Evolutionary conservation across 2,113 vertebrate genomes (phyloP).

Genomic region (Microcebus griseorufus): DNA sequence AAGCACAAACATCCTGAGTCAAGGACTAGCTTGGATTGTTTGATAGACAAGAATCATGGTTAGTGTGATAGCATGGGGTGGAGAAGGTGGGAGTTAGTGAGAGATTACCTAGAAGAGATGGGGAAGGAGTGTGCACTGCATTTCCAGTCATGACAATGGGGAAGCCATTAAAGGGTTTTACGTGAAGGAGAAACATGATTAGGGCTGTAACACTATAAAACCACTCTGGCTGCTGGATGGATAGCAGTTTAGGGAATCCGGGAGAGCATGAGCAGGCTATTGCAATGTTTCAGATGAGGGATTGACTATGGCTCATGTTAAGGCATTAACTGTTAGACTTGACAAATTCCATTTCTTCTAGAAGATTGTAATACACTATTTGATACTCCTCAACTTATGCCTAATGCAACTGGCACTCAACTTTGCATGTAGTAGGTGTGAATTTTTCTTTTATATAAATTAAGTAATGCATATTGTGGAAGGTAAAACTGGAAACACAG

Average conservation of each 20-base stretch:
- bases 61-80: too few species aligned
- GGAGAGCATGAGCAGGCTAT: rapidly evolving
- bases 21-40: neutral
- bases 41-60: neutral
- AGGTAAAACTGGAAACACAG: conserved; percentile 29
- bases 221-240: neutral
- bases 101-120: neutral
- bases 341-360: neutral
- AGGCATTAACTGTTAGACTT: neutral
- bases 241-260: neutral
- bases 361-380: neutral
- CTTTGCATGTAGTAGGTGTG: neutral
- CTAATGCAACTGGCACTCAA: neutral
- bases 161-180: neutral
- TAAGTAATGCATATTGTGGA: neutral
- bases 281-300: neutral
- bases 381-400: neutral
- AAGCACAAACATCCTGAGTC: neutral
- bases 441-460: neutral
- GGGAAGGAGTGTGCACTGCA: rapidly evolving
- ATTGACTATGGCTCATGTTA: neutral
- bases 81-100: too few species aligned
- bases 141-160: neutral
- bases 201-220: neutral
- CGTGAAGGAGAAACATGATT: neutral